Conservation (phyloP, 2,888 invertebrate genomes). For the Carterocephalus palaemon region DNA sequence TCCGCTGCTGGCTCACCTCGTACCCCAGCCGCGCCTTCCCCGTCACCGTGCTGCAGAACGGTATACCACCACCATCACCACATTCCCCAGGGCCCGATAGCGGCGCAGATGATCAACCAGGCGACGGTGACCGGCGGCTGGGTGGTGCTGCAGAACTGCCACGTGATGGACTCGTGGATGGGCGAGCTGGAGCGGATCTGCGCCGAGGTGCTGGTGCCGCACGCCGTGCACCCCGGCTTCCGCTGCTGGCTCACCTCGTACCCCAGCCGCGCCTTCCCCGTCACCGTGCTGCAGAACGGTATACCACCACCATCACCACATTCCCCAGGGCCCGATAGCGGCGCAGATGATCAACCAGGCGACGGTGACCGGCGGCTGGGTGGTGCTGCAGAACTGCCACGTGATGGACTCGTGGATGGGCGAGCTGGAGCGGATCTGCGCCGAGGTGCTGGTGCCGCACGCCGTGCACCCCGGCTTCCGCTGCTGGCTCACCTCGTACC, state of each 20-base stretch:
- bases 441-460: conserved; percentile 84
- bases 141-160: conserved; percentile 97
- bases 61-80: too few relatives aligned
- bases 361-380: conserved; percentile 90
- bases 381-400: conserved; percentile 97
- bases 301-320: too few relatives aligned
- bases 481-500: conserved; percentile 95
- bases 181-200: conserved; percentile 93
- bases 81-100: conserved; percentile 88
- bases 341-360: conserved; percentile 88
- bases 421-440: conserved; percentile 92
- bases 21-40: conserved; percentile 91
- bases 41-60: conserved; percentile 87
- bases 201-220: conserved; percentile 85
- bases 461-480: conserved; percentile 86
- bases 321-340: conserved; percentile 88
- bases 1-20: conserved; percentile 94
- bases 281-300: conserved; percentile 88
- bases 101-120: conserved; percentile 87
- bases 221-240: conserved; percentile 85
- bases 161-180: conserved; percentile 97
- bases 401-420: conserved; percentile 97
- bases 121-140: conserved; percentile 90
- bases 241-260: conserved; percentile 95
- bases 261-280: conserved; percentile 88